phyloP scores from a whole-genome alignment of 2,797 vertebrate species.

The Sebastolobus alascanus region DNA sequence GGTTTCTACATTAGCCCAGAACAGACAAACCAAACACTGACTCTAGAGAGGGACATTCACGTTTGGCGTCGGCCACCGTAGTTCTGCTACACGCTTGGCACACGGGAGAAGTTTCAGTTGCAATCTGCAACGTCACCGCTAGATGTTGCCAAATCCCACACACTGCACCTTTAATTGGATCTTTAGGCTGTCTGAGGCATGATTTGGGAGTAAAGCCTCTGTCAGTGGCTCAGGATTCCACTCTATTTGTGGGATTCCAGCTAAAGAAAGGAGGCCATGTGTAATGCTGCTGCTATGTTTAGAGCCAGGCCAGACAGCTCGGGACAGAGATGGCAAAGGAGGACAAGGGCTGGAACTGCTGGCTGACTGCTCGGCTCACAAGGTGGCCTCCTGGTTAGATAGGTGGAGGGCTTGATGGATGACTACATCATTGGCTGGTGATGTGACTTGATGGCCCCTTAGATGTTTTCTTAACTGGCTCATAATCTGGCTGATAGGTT shows the following conservation, averaged over 20 bases:
- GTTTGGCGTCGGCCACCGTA: too few relatives aligned
- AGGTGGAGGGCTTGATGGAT: not conserved
- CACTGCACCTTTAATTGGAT: not conserved
- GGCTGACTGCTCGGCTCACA: slow-evolving; percentile 5
- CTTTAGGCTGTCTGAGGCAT: not conserved
- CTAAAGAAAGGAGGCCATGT: slow-evolving; percentile 38
- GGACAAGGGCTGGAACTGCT: slow-evolving; percentile 22
- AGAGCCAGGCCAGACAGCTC: slow-evolving; percentile 6
- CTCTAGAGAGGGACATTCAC: too few relatives aligned
- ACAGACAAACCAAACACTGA: too few relatives aligned
- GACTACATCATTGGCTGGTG: not conserved
- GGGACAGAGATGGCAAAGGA: slow-evolving; percentile 22
- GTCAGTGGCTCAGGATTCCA: slow-evolving; percentile 4
- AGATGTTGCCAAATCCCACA: not conserved
- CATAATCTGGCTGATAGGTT: not conserved
- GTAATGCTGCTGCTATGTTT: slow-evolving; percentile 52
- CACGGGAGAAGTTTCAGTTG: not conserved
- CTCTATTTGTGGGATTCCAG: slow-evolving; percentile 32
- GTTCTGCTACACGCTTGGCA: too few relatives aligned
- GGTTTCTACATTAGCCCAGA: too few relatives aligned
- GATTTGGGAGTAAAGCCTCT: not conserved
- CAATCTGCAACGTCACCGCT: not conserved
- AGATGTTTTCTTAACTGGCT: not conserved
- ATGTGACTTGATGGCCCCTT: not conserved
- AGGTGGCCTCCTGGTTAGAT: not conserved